A percentile compares a stretch with the other conserved stretches of the same genome.
Conservation (phyloP, 2,113 vertebrate genomes). For the Tupaia chinensis region DNA sequence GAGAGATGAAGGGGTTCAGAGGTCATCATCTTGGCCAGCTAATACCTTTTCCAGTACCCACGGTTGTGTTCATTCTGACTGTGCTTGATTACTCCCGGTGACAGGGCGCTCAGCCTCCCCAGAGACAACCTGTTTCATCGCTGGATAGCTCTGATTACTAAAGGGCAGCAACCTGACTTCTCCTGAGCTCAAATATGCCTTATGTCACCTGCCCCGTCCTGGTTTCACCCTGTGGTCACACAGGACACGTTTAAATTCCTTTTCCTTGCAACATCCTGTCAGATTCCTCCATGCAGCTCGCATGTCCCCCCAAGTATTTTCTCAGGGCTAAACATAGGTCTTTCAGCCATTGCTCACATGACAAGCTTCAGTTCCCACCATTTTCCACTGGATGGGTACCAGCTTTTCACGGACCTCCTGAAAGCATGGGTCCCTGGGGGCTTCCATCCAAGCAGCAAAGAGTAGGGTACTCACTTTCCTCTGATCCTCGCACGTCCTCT, state of each 20-base stretch:
- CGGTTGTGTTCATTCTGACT: not conserved
- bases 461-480: not conserved
- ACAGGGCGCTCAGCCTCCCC: not conserved
- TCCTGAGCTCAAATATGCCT: no score
- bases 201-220: not conserved
- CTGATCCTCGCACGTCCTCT: rapidly evolving
- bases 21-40: not conserved
- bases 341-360: not conserved
- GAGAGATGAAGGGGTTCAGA: not conserved
- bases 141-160: not conserved
- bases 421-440: not conserved
- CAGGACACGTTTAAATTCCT: not conserved
- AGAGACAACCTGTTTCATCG: not conserved
- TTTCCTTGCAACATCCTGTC: not conserved
- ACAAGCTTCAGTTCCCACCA: not conserved
- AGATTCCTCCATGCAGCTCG: not conserved
- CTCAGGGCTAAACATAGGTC: not conserved
- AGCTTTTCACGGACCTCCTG: not conserved
- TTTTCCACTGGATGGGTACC: not conserved
- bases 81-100: not conserved
- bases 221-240: not conserved
- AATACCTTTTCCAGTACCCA: not conserved
- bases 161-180: not conserved
- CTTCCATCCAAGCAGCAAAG: rapidly evolving
- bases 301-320: not conserved